A percentile compares a stretch with the other conserved stretches of the same genome.
Conservation (phyloP, 2,888 invertebrate genomes). For the Syrphus vitripennis region DNA sequence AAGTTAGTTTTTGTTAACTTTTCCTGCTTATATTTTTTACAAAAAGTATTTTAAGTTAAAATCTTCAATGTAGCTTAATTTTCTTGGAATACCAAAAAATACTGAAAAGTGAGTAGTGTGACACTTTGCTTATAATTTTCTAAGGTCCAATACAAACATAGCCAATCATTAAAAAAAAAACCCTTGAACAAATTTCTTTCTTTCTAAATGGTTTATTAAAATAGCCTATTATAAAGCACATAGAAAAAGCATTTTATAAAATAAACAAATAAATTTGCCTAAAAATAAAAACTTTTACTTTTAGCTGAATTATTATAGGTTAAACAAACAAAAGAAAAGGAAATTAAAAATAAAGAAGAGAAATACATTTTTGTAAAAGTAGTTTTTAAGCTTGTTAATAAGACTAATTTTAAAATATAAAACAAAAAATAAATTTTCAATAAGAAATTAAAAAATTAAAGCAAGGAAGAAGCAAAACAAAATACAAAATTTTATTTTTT, state of each 20-base stretch:
- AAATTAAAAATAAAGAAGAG: not conserved
- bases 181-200: too few species aligned
- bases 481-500: not conserved
- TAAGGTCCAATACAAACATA: too few species aligned
- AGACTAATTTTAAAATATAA: slow-evolving; percentile 62
- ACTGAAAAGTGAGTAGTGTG: too few species aligned
- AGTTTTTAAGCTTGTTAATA: slow-evolving; percentile 68
- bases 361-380: slow-evolving; percentile 50
- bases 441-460: slow-evolving; percentile 3
- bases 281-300: slow-evolving; percentile 26
- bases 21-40: too few species aligned
- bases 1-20: too few species aligned
- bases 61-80: too few species aligned
- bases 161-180: too few species aligned
- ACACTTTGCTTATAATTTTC: too few species aligned
- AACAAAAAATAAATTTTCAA: slow-evolving; percentile 15
- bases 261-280: slow-evolving; percentile 8
- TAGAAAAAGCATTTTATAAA: slow-evolving; percentile 16
- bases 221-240: too few species aligned
- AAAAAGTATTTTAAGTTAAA: too few species aligned
- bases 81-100: too few species aligned
- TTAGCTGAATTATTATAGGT: slow-evolving; percentile 41
- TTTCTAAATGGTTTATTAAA: too few species aligned
- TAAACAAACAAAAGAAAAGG: slow-evolving; percentile 10
- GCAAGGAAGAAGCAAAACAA: slow-evolving; percentile 17